Evolutionary conservation across 2,888 invertebrate species (phyloP).

Genomic region (Drosophila parthenogenetica): DNA sequence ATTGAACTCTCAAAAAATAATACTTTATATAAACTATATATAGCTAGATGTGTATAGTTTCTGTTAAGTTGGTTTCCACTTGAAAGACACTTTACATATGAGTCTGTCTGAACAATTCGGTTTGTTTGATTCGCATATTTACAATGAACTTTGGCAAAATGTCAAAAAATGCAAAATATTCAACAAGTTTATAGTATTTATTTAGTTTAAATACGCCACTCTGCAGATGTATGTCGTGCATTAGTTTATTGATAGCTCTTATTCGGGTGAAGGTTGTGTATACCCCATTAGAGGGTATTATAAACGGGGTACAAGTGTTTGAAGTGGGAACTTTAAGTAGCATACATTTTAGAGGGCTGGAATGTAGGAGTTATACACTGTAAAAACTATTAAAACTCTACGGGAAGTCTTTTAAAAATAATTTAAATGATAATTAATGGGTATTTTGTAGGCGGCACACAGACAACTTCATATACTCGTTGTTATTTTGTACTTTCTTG

Average conservation of each 20-base stretch:
- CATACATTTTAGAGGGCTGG: background rate
- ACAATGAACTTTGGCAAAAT: constrained; percentile 81
- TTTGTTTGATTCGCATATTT: constrained; percentile 45
- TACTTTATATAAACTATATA: background rate
- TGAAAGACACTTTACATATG: constrained; percentile 11
- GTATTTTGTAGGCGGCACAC: background rate
- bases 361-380: background rate
- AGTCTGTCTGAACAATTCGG: constrained; percentile 5
- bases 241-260: constrained; percentile 38
- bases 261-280: constrained; percentile 48
- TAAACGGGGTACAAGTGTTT: background rate
- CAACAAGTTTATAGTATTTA: constrained; percentile 30
- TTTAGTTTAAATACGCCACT: constrained; percentile 25
- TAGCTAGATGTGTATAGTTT: background rate
- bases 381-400: background rate
- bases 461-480: background rate
- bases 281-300: background rate
- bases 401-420: too few species aligned
- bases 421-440: background rate
- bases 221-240: constrained; percentile 45
- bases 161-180: constrained; percentile 54
- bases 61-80: constrained; percentile 5
- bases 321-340: background rate
- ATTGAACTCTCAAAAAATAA: constrained; percentile 18
- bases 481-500: background rate